Evolutionary conservation across 1,140 invertebrate species (phyloP).

Genomic region (Listronotus bonariensis): DNA sequence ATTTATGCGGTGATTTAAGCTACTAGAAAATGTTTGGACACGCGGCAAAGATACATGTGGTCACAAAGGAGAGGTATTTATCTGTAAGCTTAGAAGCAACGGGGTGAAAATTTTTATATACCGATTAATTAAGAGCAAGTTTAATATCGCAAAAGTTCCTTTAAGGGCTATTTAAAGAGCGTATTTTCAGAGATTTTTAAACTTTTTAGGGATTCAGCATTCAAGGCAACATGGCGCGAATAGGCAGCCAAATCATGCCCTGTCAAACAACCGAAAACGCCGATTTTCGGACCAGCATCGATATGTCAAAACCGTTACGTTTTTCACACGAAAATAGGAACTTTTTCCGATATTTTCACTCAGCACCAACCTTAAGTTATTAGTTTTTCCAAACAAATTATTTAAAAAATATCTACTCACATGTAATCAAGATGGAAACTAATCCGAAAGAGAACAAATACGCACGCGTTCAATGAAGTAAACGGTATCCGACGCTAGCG

Average conservation of each 20-base stretch:
- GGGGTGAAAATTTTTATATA: not conserved
- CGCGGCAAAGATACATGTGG: slow-evolving; percentile 46
- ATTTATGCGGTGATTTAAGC: slow-evolving; percentile 5
- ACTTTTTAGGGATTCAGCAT: slow-evolving; percentile 23
- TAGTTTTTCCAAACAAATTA: slow-evolving; percentile 19
- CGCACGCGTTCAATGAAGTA: slow-evolving; percentile 38
- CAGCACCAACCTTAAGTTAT: slow-evolving; percentile 3
- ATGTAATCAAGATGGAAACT: slow-evolving; percentile 69
- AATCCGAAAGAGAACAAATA: slow-evolving; percentile 59
- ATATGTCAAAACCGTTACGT: slow-evolving; percentile 4
- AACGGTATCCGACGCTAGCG: slow-evolving; percentile 27
- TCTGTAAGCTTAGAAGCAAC: not conserved
- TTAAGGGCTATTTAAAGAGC: not conserved
- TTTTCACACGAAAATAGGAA: not conserved
- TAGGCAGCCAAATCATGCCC: slow-evolving; percentile 48
- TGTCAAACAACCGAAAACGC: slow-evolving; percentile 43
- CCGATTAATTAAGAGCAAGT: not conserved
- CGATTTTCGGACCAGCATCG: slow-evolving; percentile 7
- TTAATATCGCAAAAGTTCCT: not conserved
- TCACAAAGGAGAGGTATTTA: slow-evolving; percentile 17
- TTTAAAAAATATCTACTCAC: slow-evolving; percentile 57
- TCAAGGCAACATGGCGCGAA: slow-evolving; percentile 55
- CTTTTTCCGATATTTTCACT: slow-evolving; percentile 14
- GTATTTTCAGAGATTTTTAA: slow-evolving; percentile 16
- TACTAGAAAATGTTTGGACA: slow-evolving; percentile 31